A percentile compares a stretch with the other conserved stretches of the same genome.
These are phyloP conservation scores for Ctenopoma multispine DNA, from an alignment of 2,797 vertebrate species.

Conservation along the genomic window DNA sequence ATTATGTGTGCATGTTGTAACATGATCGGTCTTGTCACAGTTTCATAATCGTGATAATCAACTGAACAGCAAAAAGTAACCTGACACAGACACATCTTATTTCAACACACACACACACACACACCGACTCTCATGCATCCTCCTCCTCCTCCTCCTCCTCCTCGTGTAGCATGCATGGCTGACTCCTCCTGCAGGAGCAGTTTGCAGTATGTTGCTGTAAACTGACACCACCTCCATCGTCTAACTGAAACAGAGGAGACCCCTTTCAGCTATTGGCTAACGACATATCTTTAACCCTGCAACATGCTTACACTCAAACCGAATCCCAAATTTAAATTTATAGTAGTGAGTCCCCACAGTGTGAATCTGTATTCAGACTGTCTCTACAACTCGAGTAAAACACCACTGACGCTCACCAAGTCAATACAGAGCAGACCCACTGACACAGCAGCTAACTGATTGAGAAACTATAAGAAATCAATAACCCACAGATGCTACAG, in stretches of 20 bases:
- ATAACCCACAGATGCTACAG: neutral
- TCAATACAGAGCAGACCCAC: neutral
- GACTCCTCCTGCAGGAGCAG: constrained; percentile 9
- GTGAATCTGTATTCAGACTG: neutral
- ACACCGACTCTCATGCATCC: neutral
- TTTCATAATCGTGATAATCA: constrained; percentile 12
- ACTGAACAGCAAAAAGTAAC: constrained; percentile 20
- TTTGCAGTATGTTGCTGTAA: constrained; percentile 12
- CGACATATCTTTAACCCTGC: neutral
- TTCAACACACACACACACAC: constrained; percentile 9
- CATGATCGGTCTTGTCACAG: constrained; percentile 6
- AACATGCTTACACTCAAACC: neutral
- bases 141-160: neutral
- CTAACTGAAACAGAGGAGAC: neutral
- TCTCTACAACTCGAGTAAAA: neutral
- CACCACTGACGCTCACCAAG: neutral
- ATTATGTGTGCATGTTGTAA: constrained; percentile 19
- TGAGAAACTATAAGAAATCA: neutral
- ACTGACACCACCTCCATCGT: constrained; percentile 1
- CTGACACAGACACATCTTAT: neutral
- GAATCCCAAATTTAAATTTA: neutral
- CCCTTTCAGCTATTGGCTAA: neutral
- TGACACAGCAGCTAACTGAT: neutral
- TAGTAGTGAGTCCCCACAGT: too few species aligned
- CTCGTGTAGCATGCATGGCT: neutral